Percentiles rank a stretch among this genome's conserved stretches.
phyloP scores from a whole-genome alignment of 2,888 invertebrate genomes.

The Drosophila lutescens region DNA sequence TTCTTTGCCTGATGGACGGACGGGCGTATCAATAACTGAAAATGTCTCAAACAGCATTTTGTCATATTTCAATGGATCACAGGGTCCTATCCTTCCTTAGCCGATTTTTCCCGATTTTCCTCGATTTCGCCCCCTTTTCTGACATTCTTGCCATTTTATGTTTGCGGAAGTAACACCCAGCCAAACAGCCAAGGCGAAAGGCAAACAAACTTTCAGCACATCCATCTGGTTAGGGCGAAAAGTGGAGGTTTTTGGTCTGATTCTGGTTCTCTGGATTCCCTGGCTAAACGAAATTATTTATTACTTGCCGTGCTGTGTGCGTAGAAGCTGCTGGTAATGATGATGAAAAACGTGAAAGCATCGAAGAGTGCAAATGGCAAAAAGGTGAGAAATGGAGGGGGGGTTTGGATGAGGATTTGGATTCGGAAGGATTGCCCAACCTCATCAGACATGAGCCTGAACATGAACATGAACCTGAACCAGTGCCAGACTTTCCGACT shows the following conservation, averaged over 20 bases:
- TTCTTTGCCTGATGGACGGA: constrained; percentile 55
- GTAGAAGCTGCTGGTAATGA: constrained; percentile 72
- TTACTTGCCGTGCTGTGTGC: constrained; percentile 59
- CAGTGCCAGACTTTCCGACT: constrained; percentile 26
- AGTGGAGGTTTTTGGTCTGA: constrained; percentile 36
- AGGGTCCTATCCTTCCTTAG: background rate
- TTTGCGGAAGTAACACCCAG: constrained; percentile 74
- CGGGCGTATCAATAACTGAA: constrained; percentile 81
- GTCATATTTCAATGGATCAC: constrained; percentile 77
- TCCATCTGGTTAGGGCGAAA: constrained; percentile 36
- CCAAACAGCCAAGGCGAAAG: constrained; percentile 48
- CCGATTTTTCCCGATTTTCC: constrained; percentile 14
- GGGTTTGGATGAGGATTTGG: constrained; percentile 11
- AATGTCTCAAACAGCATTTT: constrained; percentile 81
- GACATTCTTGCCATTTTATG: constrained; percentile 56
- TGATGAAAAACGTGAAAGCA: constrained; percentile 80
- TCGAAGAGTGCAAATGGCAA: constrained; percentile 81
- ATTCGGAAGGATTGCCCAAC: constrained; percentile 64
- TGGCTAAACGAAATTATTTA: constrained; percentile 80
- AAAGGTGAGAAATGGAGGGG: constrained; percentile 54
- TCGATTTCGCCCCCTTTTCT: background rate
- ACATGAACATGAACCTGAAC: constrained; percentile 19
- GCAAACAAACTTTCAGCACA: constrained; percentile 80
- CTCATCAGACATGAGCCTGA: constrained; percentile 5
- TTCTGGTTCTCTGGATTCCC: constrained; percentile 22